phyloP scores from a whole-genome alignment of 1,140 invertebrate genomes.

The Neodiprion fabricii region DNA sequence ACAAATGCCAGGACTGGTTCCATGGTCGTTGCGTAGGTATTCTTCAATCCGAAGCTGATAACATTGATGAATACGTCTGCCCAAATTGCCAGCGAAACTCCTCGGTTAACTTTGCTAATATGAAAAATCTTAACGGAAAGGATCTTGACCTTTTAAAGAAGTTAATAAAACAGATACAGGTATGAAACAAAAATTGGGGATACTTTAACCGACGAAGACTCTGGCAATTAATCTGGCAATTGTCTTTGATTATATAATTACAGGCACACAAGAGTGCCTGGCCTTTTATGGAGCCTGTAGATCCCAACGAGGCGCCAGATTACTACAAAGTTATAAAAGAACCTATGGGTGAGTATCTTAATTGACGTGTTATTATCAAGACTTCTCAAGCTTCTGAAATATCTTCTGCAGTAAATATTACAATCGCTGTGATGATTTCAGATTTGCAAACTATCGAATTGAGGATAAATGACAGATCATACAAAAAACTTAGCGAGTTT shows the following conservation, averaged over 20 bases:
- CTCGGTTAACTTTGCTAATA: conserved; percentile 87
- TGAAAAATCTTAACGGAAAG: conserved; percentile 82
- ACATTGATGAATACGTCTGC: conserved; percentile 96
- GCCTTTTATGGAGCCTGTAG: conserved; percentile 97
- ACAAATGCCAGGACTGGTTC: conserved; percentile 98
- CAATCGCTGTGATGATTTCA: conserved; percentile 60
- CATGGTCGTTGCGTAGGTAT: conserved; percentile 97
- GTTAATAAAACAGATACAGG: conserved; percentile 90
- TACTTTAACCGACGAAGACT: conserved; percentile 4
- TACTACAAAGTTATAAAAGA: conserved; percentile 98
- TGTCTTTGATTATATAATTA: conserved; percentile 32
- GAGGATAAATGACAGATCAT: conserved; percentile 83
- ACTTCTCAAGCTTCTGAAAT: conserved; percentile 13
- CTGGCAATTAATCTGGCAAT: conserved; percentile 21
- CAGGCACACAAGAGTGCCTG: conserved; percentile 90
- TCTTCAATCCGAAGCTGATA: conserved; percentile 90
- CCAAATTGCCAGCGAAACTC: conserved; percentile 92
- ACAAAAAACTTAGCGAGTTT: conserved; percentile 91
- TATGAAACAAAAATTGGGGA: conserved; percentile 49
- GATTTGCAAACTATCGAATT: conserved; percentile 93
- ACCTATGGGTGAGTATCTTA: conserved; percentile 87
- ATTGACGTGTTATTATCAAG: not conserved
- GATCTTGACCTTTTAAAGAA: conserved; percentile 86
- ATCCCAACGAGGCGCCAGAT: conserved; percentile 92
- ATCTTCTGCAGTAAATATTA: conserved; percentile 22